These are phyloP conservation scores for Caiman crocodilus DNA, from an alignment of 2,797 vertebrate species.

Conservation along the genomic window DNA sequence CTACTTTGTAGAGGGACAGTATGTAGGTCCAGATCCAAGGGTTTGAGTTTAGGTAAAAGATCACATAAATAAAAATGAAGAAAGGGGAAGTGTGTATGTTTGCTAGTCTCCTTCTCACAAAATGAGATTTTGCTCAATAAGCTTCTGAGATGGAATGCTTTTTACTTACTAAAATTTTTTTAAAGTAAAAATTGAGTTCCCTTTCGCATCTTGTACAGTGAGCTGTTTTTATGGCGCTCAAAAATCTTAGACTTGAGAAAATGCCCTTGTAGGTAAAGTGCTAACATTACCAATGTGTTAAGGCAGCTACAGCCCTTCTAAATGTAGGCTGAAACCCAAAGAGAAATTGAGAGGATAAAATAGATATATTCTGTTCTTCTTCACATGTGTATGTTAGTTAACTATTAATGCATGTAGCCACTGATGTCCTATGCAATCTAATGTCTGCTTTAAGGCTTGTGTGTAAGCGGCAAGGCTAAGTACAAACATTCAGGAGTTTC, in stretches of 20 bases:
- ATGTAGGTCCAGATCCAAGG: background rate
- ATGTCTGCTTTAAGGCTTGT: constrained; percentile 15
- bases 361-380: constrained; percentile 40
- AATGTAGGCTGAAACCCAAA: constrained; percentile 60
- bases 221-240: constrained; percentile 45
- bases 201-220: background rate
- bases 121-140: background rate
- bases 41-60: background rate
- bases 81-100: background rate
- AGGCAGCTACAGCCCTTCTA: constrained; percentile 59
- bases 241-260: constrained; percentile 69
- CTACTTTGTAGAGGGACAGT: background rate
- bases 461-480: constrained; percentile 36
- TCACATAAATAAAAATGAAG: background rate
- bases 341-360: constrained; percentile 18
- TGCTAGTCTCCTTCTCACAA: fast-evolving
- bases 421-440: background rate
- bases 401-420: background rate
- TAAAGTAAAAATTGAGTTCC: background rate
- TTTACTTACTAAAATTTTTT: background rate
- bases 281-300: constrained; percentile 36
- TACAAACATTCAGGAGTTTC: no score
- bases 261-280: constrained; percentile 47
- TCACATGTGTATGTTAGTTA: constrained; percentile 1
- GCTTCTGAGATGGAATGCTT: background rate